Percentiles rank a stretch among this genome's conserved stretches.
phyloP scores from a whole-genome alignment of 2,888 invertebrate genomes.

The Dynastes grantii region DNA sequence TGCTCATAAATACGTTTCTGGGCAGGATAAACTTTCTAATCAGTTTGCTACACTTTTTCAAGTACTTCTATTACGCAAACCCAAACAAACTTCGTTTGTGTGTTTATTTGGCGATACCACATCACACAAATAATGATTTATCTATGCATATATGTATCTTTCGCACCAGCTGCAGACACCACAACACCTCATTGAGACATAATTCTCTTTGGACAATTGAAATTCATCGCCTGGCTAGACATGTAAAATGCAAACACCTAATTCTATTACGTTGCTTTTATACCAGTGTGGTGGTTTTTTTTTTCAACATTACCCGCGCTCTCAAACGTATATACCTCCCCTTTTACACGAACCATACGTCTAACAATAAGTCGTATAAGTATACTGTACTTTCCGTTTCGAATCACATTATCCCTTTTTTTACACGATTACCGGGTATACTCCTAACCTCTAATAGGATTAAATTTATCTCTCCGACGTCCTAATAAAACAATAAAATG shows the following conservation, averaged over 20 bases:
- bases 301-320: background rate
- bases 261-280: background rate
- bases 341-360: background rate
- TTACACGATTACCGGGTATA: constrained; percentile 45
- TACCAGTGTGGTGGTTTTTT: background rate
- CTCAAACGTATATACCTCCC: background rate
- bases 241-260: background rate
- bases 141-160: too few species aligned
- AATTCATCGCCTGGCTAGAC: background rate
- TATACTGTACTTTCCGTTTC: constrained; percentile 12
- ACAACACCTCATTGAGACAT: too few species aligned
- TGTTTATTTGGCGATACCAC: too few species aligned
- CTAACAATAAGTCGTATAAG: background rate
- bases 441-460: constrained; percentile 58
- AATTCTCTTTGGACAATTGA: too few species aligned
- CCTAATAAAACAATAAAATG: constrained; percentile 59
- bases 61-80: too few species aligned
- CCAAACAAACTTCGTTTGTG: too few species aligned
- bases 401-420: constrained; percentile 24
- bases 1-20: too few species aligned
- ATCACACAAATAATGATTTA: too few species aligned
- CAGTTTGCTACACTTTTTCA: too few species aligned
- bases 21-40: too few species aligned
- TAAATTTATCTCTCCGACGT: constrained; percentile 57
- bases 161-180: too few species aligned